These are phyloP conservation scores for Stegophylla sp. DNA, from an alignment of 2,888 invertebrate genomes.

Conservation along the genomic window DNA sequence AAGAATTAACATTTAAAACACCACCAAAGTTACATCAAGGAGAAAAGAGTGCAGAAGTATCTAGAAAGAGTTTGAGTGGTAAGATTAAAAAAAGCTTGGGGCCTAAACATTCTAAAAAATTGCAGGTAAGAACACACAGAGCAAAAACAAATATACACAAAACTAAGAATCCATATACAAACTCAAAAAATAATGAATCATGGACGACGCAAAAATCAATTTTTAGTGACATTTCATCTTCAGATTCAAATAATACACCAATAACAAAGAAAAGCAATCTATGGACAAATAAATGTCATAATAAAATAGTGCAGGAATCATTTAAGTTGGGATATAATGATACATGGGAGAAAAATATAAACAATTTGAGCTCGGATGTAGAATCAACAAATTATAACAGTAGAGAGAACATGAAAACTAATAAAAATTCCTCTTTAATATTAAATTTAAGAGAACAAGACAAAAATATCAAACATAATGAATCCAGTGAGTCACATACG, in stretches of 20 bases:
- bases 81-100: neutral
- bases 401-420: neutral
- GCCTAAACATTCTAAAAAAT: neutral
- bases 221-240: constrained; percentile 2
- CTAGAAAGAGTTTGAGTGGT: neutral
- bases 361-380: neutral
- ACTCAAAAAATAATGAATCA: neutral
- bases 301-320: constrained; percentile 3
- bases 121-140: neutral
- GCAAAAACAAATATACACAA: neutral
- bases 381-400: neutral
- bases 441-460: neutral
- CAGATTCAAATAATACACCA: constrained; percentile 2
- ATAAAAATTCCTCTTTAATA: neutral
- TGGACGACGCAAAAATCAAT: neutral
- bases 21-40: neutral
- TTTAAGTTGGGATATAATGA: neutral
- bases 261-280: neutral
- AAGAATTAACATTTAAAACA: neutral
- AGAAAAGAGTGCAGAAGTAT: neutral
- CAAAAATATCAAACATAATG: neutral
- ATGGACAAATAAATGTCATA: neutral
- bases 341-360: neutral
- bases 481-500: neutral
- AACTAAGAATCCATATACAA: neutral